Conservation (phyloP, 2,888 invertebrate genomes). For the Tridacna crocea region DNA sequence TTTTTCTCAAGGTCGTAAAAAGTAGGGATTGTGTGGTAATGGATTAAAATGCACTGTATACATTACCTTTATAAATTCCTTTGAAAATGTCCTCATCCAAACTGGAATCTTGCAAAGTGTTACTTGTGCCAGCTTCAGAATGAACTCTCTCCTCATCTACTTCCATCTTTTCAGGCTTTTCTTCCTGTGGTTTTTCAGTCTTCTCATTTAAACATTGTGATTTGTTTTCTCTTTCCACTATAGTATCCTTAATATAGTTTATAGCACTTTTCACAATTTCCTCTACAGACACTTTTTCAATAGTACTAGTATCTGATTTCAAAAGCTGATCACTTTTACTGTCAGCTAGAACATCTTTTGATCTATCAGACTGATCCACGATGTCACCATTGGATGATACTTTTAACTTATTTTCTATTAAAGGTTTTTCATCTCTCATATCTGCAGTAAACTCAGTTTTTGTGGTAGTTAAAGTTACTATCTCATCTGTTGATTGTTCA, state of each 20-base stretch:
- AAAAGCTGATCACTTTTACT: not conserved
- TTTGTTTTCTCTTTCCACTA: conserved; percentile 29
- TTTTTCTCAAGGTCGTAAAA: no score
- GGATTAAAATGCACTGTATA: no score
- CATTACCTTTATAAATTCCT: not conserved
- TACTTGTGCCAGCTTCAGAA: not conserved
- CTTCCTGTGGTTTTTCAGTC: not conserved
- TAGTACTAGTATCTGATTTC: not conserved
- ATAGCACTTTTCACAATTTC: conserved; percentile 33
- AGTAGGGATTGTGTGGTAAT: no score
- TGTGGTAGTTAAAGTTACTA: conserved; percentile 40
- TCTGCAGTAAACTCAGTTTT: not conserved
- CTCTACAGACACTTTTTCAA: conserved; percentile 5
- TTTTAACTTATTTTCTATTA: not conserved
- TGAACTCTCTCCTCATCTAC: conserved; percentile 15
- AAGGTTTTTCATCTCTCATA: not conserved
- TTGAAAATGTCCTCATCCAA: conserved; percentile 4
- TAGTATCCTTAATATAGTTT: conserved; percentile 42
- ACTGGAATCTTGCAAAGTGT: not conserved
- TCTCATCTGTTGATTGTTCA: conserved; percentile 45
- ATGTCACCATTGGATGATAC: not conserved
- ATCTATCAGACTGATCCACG: not conserved
- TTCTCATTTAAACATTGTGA: not conserved
- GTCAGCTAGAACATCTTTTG: not conserved
- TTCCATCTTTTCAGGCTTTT: conserved; percentile 14